Evolutionary conservation across 2,113 vertebrate species (phyloP), one percentile per base, ranked within the genome.

Genomic region (Daubentonia madagascariensis): DNA sequence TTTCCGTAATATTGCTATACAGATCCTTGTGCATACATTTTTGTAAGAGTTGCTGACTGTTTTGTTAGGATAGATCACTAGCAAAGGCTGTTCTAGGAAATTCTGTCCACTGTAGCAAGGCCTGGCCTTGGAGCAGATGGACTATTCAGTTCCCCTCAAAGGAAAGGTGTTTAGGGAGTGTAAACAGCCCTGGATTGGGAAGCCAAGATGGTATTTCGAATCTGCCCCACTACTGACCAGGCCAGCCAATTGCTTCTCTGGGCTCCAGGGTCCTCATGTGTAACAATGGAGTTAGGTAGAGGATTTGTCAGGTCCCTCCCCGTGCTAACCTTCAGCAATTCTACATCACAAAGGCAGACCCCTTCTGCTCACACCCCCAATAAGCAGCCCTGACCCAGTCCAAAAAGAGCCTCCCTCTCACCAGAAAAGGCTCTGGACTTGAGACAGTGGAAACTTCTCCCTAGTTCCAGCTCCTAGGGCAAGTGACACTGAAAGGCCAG

Each of bases 381-480:
- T 3, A 22, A 89, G 50, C 32, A 50, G 37, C 6, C 35, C 61
- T 25, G 45, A 52, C 12, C 1, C 5, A 16, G 1, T 35, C 65
- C 37, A 45, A 61, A 84, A 81, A 23, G 17, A 37, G 1, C 17
- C 20, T 22, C 16, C 35, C 25, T 59, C 45, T 83, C 45, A 73
- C 81, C n/a, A 43, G 63, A 30, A 54, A 68, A 91, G 48, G 30
- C 30, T 65, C 37, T 80, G 86, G 20, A 70, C 73, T 95, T 67
- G 80, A 92, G 30, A 1, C 7, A 11, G 2, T 94, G 91, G 94
- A 97, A 97, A 97, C 14, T n/a, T 92, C 65, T 76, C 76, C 63
- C 63, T 43, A 10, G 78, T 87, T 43, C 63, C 79, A 94, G 32
- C 28, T 85, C 61, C 68, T 9, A 40, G 13, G 30, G 48, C 83